A percentile compares a stretch with the other conserved stretches of the same genome.
These are phyloP conservation scores for Malurus elegans DNA, from an alignment of 2,113 vertebrate genomes.

Conservation along the genomic window DNA sequence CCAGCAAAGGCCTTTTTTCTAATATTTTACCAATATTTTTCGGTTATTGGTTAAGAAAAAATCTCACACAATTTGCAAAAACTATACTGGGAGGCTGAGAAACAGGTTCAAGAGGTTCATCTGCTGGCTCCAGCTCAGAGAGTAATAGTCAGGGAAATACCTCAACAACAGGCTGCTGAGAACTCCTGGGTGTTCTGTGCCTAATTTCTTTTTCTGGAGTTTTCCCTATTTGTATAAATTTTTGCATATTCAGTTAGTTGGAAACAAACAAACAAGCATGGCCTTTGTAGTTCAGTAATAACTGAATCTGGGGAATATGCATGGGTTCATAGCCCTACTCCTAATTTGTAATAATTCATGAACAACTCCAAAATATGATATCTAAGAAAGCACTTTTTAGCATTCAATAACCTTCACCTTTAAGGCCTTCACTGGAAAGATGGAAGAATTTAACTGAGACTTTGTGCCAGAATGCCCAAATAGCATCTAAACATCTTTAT, in stretches of 20 bases:
- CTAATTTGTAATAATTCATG: not conserved
- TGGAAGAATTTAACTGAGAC: not conserved
- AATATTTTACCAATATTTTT: not conserved
- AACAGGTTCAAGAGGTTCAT: not conserved
- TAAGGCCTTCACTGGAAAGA: not conserved
- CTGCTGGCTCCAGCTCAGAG: not conserved
- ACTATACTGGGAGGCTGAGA: not conserved
- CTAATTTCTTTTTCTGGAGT: not conserved
- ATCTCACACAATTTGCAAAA: not conserved
- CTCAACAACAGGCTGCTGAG: not conserved
- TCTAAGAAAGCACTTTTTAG: not conserved
- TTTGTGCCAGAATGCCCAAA: not conserved
- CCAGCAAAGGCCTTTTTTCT: not conserved
- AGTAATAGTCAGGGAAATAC: not conserved
- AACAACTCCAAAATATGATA: not conserved
- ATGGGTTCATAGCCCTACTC: not conserved
- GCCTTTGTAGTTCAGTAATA: not conserved
- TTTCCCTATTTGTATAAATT: not conserved
- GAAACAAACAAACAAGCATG: not conserved
- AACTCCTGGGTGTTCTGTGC: not conserved
- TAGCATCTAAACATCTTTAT: not conserved
- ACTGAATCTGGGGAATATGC: not conserved
- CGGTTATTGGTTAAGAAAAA: not conserved
- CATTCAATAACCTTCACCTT: not conserved
- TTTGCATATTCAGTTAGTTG: not conserved